Evolutionary conservation across 1,140 invertebrate species (phyloP), one percentile per base, ranked within the genome.

Genomic region (Drosophila serrata): DNA sequence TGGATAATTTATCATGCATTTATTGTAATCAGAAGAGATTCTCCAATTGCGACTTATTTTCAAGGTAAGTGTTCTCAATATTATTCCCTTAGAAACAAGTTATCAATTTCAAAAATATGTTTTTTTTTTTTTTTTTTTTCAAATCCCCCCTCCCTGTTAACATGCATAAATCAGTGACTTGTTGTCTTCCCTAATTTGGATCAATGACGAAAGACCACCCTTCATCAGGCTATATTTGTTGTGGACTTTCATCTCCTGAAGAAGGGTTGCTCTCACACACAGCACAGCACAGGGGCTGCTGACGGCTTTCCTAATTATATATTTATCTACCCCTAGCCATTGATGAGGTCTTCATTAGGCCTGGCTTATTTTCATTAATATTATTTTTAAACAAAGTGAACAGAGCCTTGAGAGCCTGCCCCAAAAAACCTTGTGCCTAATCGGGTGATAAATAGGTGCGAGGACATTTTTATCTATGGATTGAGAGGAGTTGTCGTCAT

Each of bases 341-440:
- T 24, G 65, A 35, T 35, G 69, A 72, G 69, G 65, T 72, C 51
- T 70, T 58, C 57, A 49, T 72, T 55, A 22, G 64, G 35, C 51
- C 33, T 11, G 22, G 68, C 51, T 40, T 46, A 29, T 70, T 37
- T 37, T 24, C 33, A 37, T n/a, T n/a, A 11, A n/a, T 48, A 48
- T 40, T 58, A 72, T 70, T 72, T 72, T 48, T 72, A 73, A 73
- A 72, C 67, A 49, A 33, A 22, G 35, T 63, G 59, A 49, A 31
- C 62, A 64, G 29, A 55, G 53, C 65, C 65, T 69, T 69, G 46
- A 39, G 61, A 19, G 62, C 37, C 31, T 63, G 33, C 17, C 55
- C 55, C 29, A 39, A 74, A 39, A 74, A 75, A 53, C 61, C 53
- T 67, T 75, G 74, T 75, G 74, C 22, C 74, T 77, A 77, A 77